Conservation (phyloP, 35 echinoderm and acorn worm genomes). For the Heliocidaris tuberculata region DNA sequence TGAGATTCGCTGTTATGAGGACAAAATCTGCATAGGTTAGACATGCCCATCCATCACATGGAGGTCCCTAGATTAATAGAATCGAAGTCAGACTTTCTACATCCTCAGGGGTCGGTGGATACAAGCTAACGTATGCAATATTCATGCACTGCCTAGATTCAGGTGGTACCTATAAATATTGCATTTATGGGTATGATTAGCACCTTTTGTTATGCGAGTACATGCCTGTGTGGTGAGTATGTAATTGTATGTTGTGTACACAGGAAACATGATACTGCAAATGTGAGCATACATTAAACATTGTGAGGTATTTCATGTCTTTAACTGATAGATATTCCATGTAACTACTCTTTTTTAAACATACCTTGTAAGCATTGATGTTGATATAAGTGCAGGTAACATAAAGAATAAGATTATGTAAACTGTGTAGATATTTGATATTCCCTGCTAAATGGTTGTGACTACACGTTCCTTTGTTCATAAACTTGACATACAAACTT, state of each 20-base stretch:
- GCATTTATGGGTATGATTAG: neutral
- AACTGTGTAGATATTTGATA: too few relatives aligned
- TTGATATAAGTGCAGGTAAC: neutral
- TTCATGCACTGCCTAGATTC: neutral
- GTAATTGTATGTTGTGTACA: neutral
- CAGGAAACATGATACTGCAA: neutral
- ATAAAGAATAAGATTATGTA: neutral
- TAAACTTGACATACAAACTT: too few relatives aligned
- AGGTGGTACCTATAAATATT: slow-evolving; percentile 12
- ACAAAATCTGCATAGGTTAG: neutral
- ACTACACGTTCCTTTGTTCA: neutral
- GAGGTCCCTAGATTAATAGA: slow-evolving; percentile 3
- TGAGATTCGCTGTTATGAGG: neutral
- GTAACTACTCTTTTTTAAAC: neutral
- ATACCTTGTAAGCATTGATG: neutral
- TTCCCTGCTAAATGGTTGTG: too few relatives aligned
- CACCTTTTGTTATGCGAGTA: neutral
- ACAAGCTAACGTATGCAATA: neutral
- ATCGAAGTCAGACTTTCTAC: neutral
- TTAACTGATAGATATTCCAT: neutral
- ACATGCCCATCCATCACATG: neutral
- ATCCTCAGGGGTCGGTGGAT: neutral
- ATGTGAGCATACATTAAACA: neutral
- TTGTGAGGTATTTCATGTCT: neutral
- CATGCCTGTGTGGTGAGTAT: neutral